Percentiles rank a stretch among this genome's conserved stretches.
Conservation (phyloP, 2,113 vertebrate genomes). For the Onychorhynchus coronatus region DNA sequence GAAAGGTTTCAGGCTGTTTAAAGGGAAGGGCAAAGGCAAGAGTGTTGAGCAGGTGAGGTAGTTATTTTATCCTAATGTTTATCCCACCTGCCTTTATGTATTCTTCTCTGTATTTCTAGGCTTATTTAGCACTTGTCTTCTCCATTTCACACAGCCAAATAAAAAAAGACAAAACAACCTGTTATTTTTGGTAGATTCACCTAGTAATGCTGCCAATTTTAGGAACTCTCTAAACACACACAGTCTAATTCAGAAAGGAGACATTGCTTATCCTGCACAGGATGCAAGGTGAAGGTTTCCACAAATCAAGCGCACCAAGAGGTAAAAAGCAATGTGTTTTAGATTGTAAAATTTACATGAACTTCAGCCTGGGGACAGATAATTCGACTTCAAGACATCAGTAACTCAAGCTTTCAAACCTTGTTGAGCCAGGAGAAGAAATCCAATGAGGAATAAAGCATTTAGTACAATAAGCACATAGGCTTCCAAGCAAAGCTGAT, state of each 20-base stretch:
- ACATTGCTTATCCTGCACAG: background rate
- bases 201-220: background rate
- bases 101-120: background rate
- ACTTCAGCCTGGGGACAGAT: background rate
- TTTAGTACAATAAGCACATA: background rate
- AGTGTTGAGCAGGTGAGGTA: background rate
- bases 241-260: background rate
- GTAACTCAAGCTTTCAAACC: background rate
- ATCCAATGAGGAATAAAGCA: background rate
- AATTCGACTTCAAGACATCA: background rate
- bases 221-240: background rate
- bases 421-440: background rate
- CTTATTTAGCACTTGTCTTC: background rate
- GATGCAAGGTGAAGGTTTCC: background rate
- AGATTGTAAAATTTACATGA: background rate
- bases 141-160: background rate
- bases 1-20: rapidly evolving
- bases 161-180: too few species aligned
- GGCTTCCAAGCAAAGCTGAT: background rate
- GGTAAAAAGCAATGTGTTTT: background rate
- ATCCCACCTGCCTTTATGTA: rapidly evolving
- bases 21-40: too few species aligned
- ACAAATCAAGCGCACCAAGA: background rate
- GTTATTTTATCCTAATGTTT: background rate
- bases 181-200: background rate